Percentiles rank a stretch among this genome's conserved stretches.
These are phyloP conservation scores for Mesochorus sp. DNA, from an alignment of 2,888 invertebrate genomes.

Conservation along the genomic window DNA sequence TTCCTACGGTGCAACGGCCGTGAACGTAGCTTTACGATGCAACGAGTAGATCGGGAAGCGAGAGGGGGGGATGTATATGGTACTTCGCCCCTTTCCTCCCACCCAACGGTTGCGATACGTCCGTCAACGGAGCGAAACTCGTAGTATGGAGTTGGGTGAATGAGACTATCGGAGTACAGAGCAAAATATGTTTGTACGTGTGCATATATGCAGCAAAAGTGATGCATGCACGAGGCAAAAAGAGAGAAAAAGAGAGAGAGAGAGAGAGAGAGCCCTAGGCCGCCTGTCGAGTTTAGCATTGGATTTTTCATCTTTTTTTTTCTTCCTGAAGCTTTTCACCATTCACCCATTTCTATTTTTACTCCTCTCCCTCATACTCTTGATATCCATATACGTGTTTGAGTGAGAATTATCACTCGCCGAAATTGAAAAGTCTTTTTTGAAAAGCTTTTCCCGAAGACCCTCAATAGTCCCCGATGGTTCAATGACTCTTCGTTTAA, in stretches of 20 bases:
- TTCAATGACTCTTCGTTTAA: too few species aligned
- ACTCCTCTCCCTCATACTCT: not conserved
- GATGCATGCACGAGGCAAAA: slow-evolving; percentile 24
- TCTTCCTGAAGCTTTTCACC: slow-evolving; percentile 37
- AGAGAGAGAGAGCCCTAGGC: slow-evolving; percentile 25
- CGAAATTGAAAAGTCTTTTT: too few species aligned
- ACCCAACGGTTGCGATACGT: slow-evolving; percentile 49
- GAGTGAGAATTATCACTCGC: slow-evolving; percentile 18
- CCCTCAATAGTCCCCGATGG: too few species aligned
- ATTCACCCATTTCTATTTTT: slow-evolving; percentile 1
- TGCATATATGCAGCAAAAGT: slow-evolving; percentile 22
- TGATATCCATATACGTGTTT: not conserved
- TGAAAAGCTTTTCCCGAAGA: too few species aligned
- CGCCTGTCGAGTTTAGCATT: slow-evolving; percentile 28
- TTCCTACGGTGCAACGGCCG: slow-evolving; percentile 53
- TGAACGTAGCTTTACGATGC: slow-evolving; percentile 57
- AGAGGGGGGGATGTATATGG: not conserved
- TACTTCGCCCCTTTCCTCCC: slow-evolving; percentile 5
- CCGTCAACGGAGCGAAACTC: slow-evolving; percentile 62
- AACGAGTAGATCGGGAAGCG: slow-evolving; percentile 17
- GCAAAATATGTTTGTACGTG: slow-evolving; percentile 4
- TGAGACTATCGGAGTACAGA: slow-evolving; percentile 58
- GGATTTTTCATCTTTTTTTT: slow-evolving; percentile 40
- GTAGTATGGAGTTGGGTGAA: slow-evolving; percentile 62
- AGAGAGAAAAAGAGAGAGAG: slow-evolving; percentile 3